phyloP scores from a whole-genome alignment of 2,797 vertebrate species.

The Natrix natrix region DNA sequence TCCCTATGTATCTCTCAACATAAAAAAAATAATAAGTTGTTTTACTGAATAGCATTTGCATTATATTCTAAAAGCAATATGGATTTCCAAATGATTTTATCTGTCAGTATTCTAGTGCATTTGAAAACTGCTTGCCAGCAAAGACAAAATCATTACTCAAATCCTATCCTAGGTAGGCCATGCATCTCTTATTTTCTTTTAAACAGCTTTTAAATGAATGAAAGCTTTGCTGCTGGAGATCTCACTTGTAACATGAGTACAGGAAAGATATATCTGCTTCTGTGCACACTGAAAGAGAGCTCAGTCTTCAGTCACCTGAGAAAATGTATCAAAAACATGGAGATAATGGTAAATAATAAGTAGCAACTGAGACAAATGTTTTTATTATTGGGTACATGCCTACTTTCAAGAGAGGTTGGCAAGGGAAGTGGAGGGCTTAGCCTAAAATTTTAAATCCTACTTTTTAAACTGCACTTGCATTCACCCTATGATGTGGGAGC shows the following conservation, averaged over 20 bases:
- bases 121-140: background rate
- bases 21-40: background rate
- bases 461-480: background rate
- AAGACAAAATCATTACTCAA: background rate
- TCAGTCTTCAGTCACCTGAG: background rate
- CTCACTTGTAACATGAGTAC: background rate
- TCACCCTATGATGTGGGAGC: background rate
- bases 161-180: background rate
- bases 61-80: background rate
- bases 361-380: background rate
- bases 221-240: background rate
- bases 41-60: background rate
- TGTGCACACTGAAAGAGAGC: background rate
- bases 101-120: background rate
- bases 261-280: background rate
- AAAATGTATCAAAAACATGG: background rate
- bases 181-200: background rate
- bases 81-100: background rate
- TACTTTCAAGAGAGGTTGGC: background rate
- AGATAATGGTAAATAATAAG: background rate
- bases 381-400: background rate
- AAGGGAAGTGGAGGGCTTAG: background rate
- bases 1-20: background rate
- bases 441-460: background rate
- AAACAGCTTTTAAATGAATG: background rate